These are phyloP conservation scores for Trachemys scripta DNA, from an alignment of 2,113 vertebrate genomes.

Conservation along the genomic window DNA sequence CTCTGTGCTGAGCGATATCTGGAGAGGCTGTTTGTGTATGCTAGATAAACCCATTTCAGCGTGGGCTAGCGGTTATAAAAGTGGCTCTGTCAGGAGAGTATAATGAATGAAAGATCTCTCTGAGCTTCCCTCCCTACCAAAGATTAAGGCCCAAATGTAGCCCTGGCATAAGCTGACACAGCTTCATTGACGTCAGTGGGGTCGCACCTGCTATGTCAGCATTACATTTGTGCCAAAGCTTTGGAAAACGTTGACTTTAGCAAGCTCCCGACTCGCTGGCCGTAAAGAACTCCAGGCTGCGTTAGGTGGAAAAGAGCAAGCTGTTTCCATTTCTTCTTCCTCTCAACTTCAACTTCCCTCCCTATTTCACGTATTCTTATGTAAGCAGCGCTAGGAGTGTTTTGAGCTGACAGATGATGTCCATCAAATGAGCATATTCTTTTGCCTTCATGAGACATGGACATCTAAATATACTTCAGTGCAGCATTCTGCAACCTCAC, in stretches of 20 bases:
- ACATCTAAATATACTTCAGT: constrained; percentile 22
- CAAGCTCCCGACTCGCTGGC: rapidly evolving
- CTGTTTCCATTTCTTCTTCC: neutral
- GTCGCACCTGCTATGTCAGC: neutral
- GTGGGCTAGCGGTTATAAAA: neutral
- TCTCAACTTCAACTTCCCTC: neutral
- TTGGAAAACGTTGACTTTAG: neutral
- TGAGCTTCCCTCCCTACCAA: neutral
- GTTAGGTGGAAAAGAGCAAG: neutral
- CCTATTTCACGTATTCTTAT: neutral
- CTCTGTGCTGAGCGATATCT: neutral
- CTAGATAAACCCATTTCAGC: neutral
- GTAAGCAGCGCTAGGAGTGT: neutral
- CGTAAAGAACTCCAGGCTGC: neutral
- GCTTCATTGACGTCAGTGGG: neutral
- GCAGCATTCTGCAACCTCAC: neutral
- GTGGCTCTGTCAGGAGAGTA: neutral
- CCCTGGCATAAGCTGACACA: neutral
- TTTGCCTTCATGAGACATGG: constrained; percentile 22
- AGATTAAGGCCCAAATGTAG: neutral
- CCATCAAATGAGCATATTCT: neutral
- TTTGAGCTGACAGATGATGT: constrained; percentile 18
- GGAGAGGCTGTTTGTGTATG: rapidly evolving
- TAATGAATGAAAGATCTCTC: neutral
- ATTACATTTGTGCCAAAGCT: neutral